Percentiles rank a stretch among this genome's conserved stretches.
Evolutionary conservation across 2,797 vertebrate genomes (phyloP).

Genomic region (Tolypeutes matacus): DNA sequence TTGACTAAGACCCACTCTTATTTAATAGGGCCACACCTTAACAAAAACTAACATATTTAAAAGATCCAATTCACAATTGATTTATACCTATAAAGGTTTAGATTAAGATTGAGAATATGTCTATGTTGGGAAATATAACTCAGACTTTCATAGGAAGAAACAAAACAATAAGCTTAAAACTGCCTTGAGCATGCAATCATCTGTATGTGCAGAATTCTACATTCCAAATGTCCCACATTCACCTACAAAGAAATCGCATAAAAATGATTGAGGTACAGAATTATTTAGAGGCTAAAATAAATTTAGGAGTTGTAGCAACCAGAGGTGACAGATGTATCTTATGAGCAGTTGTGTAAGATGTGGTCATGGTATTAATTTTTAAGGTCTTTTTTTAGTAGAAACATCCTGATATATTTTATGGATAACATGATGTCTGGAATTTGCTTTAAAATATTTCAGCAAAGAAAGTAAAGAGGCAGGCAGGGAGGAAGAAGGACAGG

Average conservation of each 20-base stretch:
- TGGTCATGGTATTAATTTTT: background rate
- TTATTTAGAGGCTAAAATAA: background rate
- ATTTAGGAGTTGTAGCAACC: background rate
- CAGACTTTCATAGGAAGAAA: background rate
- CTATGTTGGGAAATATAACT: too few relatives aligned
- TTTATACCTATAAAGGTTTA: too few relatives aligned
- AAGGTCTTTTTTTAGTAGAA: background rate
- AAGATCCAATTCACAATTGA: too few relatives aligned
- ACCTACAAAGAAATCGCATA: background rate
- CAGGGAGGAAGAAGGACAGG: background rate
- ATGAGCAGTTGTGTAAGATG: background rate
- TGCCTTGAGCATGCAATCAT: background rate
- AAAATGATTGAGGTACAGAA: background rate
- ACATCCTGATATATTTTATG: background rate
- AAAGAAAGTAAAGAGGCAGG: background rate
- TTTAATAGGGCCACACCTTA: too few relatives aligned
- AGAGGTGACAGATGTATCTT: background rate
- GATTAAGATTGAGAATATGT: too few relatives aligned
- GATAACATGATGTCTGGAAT: background rate
- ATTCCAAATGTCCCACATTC: background rate
- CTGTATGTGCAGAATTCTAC: background rate
- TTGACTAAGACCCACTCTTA: too few relatives aligned
- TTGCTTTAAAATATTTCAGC: slow-evolving; percentile 33
- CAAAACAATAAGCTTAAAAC: background rate
- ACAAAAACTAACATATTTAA: too few relatives aligned